These are phyloP conservation scores for Basileuterus tristriatus DNA, from an alignment of 2,797 vertebrate species.

Conservation along the genomic window DNA sequence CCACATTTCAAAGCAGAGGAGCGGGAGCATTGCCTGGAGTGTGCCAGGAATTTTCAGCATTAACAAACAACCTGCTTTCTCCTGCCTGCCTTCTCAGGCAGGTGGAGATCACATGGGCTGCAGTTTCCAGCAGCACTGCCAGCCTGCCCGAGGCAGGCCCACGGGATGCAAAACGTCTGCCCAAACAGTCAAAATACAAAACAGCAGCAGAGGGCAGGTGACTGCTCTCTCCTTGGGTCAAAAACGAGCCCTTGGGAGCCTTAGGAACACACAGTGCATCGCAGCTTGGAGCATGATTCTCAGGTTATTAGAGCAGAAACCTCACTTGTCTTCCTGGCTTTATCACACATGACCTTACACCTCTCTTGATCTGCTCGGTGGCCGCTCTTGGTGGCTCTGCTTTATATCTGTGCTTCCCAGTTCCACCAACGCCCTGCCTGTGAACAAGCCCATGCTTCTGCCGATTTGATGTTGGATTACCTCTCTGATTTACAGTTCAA, in stretches of 20 bases:
- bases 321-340: neutral
- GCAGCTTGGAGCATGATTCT: neutral
- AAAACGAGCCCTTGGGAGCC: neutral
- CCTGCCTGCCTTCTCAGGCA: neutral
- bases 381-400: neutral
- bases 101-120: neutral
- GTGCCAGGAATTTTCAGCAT: neutral
- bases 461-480: neutral
- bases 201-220: neutral
- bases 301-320: neutral
- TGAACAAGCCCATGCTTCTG: neutral
- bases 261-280: neutral
- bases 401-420: neutral
- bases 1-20: neutral
- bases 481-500: neutral
- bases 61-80: neutral
- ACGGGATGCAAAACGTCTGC: neutral
- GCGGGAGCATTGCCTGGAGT: neutral
- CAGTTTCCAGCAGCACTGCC: neutral
- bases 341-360: neutral
- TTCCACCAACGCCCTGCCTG: neutral
- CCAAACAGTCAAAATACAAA: accelerated
- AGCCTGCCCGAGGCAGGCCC: neutral
- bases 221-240: neutral
- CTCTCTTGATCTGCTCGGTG: neutral